phyloP scores from a whole-genome alignment of 2,113 vertebrate genomes.

The Scopus umbretta region DNA sequence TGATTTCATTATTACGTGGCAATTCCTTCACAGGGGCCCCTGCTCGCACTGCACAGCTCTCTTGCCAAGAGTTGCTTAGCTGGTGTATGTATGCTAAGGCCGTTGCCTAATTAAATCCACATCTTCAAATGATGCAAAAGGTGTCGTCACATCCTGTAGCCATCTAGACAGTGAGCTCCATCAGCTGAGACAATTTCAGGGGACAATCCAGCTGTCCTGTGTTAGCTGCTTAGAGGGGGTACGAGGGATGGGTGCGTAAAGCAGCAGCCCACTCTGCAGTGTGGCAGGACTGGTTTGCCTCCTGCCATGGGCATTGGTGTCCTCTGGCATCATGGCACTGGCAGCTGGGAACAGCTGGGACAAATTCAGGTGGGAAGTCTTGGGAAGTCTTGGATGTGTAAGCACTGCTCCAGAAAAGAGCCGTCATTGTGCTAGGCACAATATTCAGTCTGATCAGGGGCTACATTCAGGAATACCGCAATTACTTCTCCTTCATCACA shows the following conservation, averaged over 20 bases:
- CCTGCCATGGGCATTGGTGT: not conserved
- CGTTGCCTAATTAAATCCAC: not conserved
- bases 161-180: not conserved
- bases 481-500: not conserved
- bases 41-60: not conserved
- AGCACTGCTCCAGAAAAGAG: not conserved
- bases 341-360: not conserved
- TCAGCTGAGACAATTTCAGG: not conserved
- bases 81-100: not conserved
- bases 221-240: not conserved
- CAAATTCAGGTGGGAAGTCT: not conserved
- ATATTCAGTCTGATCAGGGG: not conserved
- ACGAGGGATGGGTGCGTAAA: not conserved
- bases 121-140: not conserved
- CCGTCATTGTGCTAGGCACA: not conserved
- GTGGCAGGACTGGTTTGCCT: not conserved
- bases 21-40: not conserved
- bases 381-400: not conserved
- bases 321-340: not conserved
- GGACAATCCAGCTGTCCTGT: not conserved
- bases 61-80: not conserved
- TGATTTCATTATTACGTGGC: not conserved
- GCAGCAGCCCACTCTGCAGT: not conserved
- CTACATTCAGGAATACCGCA: not conserved
- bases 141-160: rapidly evolving